Base-by-base conservation (phyloP, 2,797 vertebrate genomes). In the Sternotherus odoratus region DNA sequence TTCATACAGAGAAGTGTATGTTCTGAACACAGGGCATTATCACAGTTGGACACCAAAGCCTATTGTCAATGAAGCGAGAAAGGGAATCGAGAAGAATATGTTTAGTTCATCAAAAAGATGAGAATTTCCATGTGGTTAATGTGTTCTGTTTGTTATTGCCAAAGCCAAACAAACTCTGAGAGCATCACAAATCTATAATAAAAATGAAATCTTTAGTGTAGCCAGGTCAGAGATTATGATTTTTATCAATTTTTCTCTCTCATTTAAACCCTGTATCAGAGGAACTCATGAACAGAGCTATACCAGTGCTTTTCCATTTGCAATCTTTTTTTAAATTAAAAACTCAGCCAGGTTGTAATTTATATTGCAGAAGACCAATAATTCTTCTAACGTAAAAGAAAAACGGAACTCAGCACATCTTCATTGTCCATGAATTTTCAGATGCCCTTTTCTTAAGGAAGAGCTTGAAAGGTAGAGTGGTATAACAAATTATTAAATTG, bases 1-100 rank as follows among this genome's bases (percentile, higher is more conserved):
- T 93, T 97, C 89, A 91, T 95, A 92, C 1, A 78, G 60, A 78
- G 56, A 91, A 0, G 11, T 79, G 24, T 63, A 53, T 85, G 54
- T 85, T 97, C 94, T 89, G 84, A 95, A 75, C 89, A 94, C 19
- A 94, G 86, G 54, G 90, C 78, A 95, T 97, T 97, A 97, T 95
- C 94, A 93, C 96, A 97, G 96, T 56, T 97, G 92, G 87, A 92
- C 89, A 83, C 74, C 94, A 93, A 96, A 95, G 74, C 9, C 30
- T 96, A 74, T 93, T 96, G 86, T 94, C 96, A 94, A 60, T 74
- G 79, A 94, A 82, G 82, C 46, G 51, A 91, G 90, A 83, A 95
- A 97, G 75, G 81, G 50, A 83, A 97, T 94, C 48, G 89, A 93
- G 95, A 91, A 90, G 69, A 86, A 85, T 95, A 93, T 95, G 77